Percentiles rank a stretch among this genome's conserved stretches.
These are phyloP conservation scores for Pseudomyrmex sp. DNA, from an alignment of 1,140 invertebrate species.

Conservation along the genomic window DNA sequence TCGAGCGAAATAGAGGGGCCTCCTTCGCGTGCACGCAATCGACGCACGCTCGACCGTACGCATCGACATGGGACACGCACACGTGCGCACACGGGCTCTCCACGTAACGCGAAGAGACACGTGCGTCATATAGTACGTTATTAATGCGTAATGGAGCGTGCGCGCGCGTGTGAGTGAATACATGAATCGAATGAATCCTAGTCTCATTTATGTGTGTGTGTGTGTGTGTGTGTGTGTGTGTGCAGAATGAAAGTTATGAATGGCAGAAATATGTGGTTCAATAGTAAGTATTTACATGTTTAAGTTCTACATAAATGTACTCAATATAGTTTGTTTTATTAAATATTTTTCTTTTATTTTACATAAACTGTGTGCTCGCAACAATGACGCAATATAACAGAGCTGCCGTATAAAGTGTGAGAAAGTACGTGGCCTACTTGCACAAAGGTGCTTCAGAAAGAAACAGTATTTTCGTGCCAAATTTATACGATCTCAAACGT, in stretches of 20 bases:
- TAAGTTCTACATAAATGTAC: neutral
- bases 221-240: neutral
- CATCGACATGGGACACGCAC: constrained; percentile 38
- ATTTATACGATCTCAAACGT: constrained; percentile 2
- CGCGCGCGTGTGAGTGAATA: neutral
- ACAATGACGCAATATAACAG: neutral
- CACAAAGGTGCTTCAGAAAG: constrained; percentile 2
- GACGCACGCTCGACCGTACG: constrained; percentile 48
- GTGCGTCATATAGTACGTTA: constrained; percentile 19
- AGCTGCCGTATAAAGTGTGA: constrained; percentile 1
- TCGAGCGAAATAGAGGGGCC: constrained; percentile 71
- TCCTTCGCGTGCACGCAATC: neutral
- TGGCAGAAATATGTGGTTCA: neutral
- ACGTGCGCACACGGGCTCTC: constrained; percentile 16
- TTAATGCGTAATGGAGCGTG: constrained; percentile 25
- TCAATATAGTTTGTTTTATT: neutral
- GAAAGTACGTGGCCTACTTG: constrained; percentile 44
- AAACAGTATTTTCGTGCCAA: neutral
- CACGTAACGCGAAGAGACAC: constrained; percentile 38
- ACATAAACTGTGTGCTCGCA: neutral
- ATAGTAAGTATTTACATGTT: neutral
- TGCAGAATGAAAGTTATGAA: neutral
- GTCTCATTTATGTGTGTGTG: neutral
- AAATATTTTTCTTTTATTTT: too few relatives aligned
- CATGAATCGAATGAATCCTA: constrained; percentile 31